These are phyloP conservation scores for Theodoxus fluviatilis DNA, from an alignment of 2,888 invertebrate species.

Conservation along the genomic window DNA sequence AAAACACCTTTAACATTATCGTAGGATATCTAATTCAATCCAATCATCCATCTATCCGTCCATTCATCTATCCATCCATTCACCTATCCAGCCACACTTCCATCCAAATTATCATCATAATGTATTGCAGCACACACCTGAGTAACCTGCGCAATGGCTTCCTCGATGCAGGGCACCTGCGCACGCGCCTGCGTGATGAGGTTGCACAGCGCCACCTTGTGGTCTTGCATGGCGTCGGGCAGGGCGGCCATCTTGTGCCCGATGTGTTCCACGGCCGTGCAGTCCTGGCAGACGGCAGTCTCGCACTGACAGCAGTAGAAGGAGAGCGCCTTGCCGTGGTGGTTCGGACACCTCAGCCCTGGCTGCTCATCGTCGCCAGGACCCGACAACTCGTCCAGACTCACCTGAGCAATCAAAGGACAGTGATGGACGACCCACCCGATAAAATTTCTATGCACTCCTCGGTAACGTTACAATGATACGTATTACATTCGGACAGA, in stretches of 20 bases:
- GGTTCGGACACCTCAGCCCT: slow-evolving; percentile 61
- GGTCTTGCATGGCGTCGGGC: slow-evolving; percentile 66
- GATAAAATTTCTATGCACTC: too few relatives aligned
- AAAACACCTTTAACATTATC: not conserved
- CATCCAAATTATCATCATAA: slow-evolving; percentile 21
- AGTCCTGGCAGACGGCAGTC: slow-evolving; percentile 68
- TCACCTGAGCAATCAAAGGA: too few relatives aligned
- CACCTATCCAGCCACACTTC: slow-evolving; percentile 24
- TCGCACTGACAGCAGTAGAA: slow-evolving; percentile 69
- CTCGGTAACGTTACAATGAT: too few relatives aligned
- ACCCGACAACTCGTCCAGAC: slow-evolving; percentile 51
- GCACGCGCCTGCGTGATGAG: slow-evolving; percentile 59
- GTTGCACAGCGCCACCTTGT: slow-evolving; percentile 53
- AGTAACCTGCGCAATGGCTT: slow-evolving; percentile 56
- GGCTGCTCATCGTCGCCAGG: slow-evolving; percentile 43
- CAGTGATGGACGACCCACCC: too few relatives aligned
- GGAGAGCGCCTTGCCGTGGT: slow-evolving; percentile 59
- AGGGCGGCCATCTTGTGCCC: slow-evolving; percentile 66
- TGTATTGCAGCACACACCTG: slow-evolving; percentile 41
- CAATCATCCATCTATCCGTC: not conserved
- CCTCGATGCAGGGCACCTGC: slow-evolving; percentile 59
- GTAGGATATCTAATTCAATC: not conserved
- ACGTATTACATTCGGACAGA: too few relatives aligned
- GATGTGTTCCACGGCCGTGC: slow-evolving; percentile 67
- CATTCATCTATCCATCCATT: not conserved